Evolutionary conservation across 2,113 vertebrate genomes (phyloP).

Genomic region (Talpa occidentalis): DNA sequence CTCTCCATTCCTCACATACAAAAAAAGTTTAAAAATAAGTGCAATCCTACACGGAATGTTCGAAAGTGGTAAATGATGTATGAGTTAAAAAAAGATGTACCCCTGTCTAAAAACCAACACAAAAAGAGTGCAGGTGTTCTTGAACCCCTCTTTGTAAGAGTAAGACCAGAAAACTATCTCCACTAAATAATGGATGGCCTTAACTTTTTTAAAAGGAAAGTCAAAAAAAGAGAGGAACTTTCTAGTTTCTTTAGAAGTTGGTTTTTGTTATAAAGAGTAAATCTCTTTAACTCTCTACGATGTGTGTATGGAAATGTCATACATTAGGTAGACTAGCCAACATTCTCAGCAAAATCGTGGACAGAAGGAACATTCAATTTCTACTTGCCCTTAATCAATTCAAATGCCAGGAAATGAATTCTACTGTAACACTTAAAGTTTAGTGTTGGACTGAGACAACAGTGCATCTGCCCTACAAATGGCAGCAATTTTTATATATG

Average conservation of each 20-base stretch:
- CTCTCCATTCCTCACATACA: background rate
- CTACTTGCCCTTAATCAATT: background rate
- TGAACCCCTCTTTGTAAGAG: slow-evolving; percentile 52
- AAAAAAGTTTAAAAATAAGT: background rate
- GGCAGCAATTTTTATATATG: background rate
- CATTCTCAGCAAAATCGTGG: slow-evolving; percentile 38
- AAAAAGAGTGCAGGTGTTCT: background rate
- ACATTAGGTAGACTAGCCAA: background rate
- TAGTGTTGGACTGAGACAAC: background rate
- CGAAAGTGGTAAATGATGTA: slow-evolving; percentile 60
- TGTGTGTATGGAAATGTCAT: background rate
- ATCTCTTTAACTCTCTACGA: background rate
- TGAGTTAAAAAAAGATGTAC: background rate
- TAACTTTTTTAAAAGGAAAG: slow-evolving; percentile 48
- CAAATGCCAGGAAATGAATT: slow-evolving; percentile 1
- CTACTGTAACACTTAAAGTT: background rate
- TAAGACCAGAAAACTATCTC: slow-evolving; percentile 21
- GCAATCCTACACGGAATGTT: background rate
- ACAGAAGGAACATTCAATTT: background rate
- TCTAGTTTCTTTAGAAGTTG: background rate
- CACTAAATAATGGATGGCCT: slow-evolving; percentile 44
- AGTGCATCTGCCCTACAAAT: background rate
- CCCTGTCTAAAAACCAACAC: slow-evolving; percentile 6
- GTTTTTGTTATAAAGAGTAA: slow-evolving; percentile 19
- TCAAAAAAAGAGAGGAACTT: background rate